A percentile compares a stretch with the other conserved stretches of the same genome.
Evolutionary conservation across 2,797 vertebrate genomes (phyloP).

Genomic region (Diceros bicornis): DNA sequence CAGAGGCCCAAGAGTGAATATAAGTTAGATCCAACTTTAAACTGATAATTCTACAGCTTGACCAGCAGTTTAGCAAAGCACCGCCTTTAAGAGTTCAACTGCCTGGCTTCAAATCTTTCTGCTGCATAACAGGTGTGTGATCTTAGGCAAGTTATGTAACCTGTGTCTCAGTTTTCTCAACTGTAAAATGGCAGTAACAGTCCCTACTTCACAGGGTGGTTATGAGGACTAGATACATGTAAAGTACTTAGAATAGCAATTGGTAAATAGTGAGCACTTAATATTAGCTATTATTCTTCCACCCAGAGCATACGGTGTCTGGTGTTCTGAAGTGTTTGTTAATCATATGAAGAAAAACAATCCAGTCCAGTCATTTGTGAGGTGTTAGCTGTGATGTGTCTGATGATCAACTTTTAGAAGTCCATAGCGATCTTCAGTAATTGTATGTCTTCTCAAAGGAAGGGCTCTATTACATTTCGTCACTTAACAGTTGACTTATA

Average conservation of each 20-base stretch:
- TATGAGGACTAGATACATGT: not conserved
- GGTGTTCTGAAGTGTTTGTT: not conserved
- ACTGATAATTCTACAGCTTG: not conserved
- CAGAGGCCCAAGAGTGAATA: not conserved
- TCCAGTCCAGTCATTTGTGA: not conserved
- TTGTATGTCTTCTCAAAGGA: constrained; percentile 8
- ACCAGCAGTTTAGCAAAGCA: not conserved
- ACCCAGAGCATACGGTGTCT: not conserved
- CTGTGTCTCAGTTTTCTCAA: constrained; percentile 15
- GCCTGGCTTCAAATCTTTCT: constrained; percentile 12
- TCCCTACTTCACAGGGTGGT: not conserved
- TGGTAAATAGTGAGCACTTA: not conserved
- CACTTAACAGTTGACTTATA: constrained; percentile 25
- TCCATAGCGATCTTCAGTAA: not conserved
- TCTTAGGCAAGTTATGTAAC: constrained; percentile 8
- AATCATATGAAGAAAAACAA: not conserved
- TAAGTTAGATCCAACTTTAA: constrained; percentile 10
- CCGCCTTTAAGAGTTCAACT: constrained; percentile 37
- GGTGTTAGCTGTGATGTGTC: not conserved
- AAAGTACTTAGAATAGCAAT: constrained; percentile 28
- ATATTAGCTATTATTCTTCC: not conserved
- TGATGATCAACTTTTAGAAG: constrained; percentile 42
- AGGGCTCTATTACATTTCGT: constrained; percentile 22
- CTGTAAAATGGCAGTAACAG: not conserved
- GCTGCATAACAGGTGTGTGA: not conserved